Evolutionary conservation across 2,888 invertebrate species (phyloP), one percentile per base, ranked within the genome.

Genomic region (Petrolisthes cinctipes): DNA sequence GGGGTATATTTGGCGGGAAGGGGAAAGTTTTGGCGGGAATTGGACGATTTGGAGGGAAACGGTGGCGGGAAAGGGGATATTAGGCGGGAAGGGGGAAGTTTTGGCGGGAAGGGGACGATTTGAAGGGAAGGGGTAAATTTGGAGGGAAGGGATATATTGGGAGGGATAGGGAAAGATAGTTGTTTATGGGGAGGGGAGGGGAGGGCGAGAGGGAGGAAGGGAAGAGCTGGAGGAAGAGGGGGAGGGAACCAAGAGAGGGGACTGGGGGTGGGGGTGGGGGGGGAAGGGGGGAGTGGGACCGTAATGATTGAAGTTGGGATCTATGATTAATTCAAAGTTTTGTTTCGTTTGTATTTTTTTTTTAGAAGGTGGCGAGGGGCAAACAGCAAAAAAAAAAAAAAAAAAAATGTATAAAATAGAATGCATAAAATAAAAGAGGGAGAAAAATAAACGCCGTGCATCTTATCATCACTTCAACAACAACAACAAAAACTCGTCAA

Each of bases 371-470:
- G 75, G 51, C 5, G 51, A 53, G 79, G 73, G 73, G 23, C 73
- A 20, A 20, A 17, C 7, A 73, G 14, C 20, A 73, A 73, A 73
- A 2, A 73, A n/a, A 73, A 73, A 61, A 14, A 61, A 14, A 1
- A 17, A 61, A 2, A 9, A 61, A 61, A 61, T 61, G 9, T 9
- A 20, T 57, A 53, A 61, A 17, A 82, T 23, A 61, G 20, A 7
- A 57, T n/a, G 23, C 37, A 51, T 17, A n/a, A 73, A 82, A n/a
- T 71, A 73, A 68, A 23, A 9, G 4, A 71, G 68, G 82, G 73
- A 82, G 37, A 54, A 53, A 54, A 68, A 3, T 11, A 11, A 51
- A 37, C 37, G 14, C 14, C 17, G 17, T 17, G 11, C 11, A 14
- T 14, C 11, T 14, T 17, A 1, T 14, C 11, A 66, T 11, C 66